Conservation (phyloP, 35 echinoderm and acorn worm species). For the Apostichopus californicus region DNA sequence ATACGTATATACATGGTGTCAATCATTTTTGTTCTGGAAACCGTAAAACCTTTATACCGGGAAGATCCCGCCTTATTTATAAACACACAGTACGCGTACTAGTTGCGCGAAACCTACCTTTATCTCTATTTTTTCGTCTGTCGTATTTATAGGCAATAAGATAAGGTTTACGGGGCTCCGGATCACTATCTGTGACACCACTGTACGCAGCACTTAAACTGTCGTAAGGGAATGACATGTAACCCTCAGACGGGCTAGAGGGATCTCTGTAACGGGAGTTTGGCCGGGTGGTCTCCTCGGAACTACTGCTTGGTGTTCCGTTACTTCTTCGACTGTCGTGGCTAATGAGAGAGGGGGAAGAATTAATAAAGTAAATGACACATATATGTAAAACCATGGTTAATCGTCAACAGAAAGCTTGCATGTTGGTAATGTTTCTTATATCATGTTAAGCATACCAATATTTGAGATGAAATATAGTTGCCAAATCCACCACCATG, state of each 20-base stretch:
- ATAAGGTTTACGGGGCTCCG: slow-evolving; percentile 69
- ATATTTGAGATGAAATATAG: too few relatives aligned
- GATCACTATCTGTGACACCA: slow-evolving; percentile 81
- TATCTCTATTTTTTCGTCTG: slow-evolving; percentile 57
- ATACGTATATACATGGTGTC: too few relatives aligned
- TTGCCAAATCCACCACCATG: too few relatives aligned
- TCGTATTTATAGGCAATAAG: slow-evolving; percentile 52
- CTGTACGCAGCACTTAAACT: slow-evolving; percentile 85
- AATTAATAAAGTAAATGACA: too few relatives aligned
- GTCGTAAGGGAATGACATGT: slow-evolving; percentile 82
- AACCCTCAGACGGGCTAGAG: slow-evolving; percentile 81
- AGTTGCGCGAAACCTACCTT: slow-evolving; percentile 10
- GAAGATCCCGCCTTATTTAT: too few relatives aligned
- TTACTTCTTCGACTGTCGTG: slow-evolving; percentile 41
- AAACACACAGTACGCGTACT: too few relatives aligned
- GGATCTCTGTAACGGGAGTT: slow-evolving; percentile 70
- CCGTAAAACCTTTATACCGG: too few relatives aligned
- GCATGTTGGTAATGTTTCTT: too few relatives aligned
- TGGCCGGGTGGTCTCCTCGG: slow-evolving; percentile 70
- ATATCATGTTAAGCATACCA: too few relatives aligned
- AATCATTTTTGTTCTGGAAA: too few relatives aligned
- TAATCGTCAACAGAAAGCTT: too few relatives aligned
- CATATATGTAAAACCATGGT: too few relatives aligned
- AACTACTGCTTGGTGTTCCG: slow-evolving; percentile 79
- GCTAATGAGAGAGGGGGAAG: neutral